Percentiles rank a stretch among this genome's conserved stretches.
phyloP scores from a whole-genome alignment of 2,888 invertebrate genomes.

The Meloe dianella region DNA sequence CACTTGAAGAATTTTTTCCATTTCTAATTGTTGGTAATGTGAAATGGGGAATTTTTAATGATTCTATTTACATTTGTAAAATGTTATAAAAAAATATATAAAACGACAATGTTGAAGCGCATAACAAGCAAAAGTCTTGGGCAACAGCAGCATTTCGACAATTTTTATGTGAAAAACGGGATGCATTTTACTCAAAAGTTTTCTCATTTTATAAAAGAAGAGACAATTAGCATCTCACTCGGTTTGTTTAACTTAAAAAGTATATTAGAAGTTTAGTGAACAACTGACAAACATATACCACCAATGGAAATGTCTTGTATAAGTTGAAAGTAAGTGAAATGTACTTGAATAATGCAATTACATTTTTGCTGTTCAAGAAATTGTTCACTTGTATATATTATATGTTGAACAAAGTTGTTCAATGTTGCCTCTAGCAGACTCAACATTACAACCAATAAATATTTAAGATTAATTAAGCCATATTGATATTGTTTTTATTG shows the following conservation, averaged over 20 bases:
- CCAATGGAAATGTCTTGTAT: conserved; percentile 40
- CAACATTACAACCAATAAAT: too few species aligned
- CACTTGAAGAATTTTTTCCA: conserved; percentile 14
- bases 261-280: conserved; percentile 31
- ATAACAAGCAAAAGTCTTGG: background rate
- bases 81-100: conserved; percentile 14
- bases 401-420: background rate
- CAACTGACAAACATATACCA: conserved; percentile 27
- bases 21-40: conserved; percentile 24
- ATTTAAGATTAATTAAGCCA: too few species aligned
- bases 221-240: conserved; percentile 44
- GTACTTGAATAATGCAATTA: conserved; percentile 38
- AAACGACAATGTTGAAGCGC: background rate
- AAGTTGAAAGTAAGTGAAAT: conserved; percentile 21
- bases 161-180: conserved; percentile 15
- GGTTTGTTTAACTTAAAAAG: conserved; percentile 41
- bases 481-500: too few species aligned
- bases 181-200: conserved; percentile 38
- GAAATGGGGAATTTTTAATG: conserved; percentile 26
- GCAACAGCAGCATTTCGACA: background rate
- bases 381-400: background rate
- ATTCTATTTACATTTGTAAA: conserved; percentile 19
- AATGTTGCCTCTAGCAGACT: too few species aligned
- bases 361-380: conserved; percentile 24
- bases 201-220: conserved; percentile 40